A percentile compares a stretch with the other conserved stretches of the same genome.
These are phyloP conservation scores for Lymantria monacha DNA, from an alignment of 2,888 invertebrate genomes.

Conservation along the genomic window DNA sequence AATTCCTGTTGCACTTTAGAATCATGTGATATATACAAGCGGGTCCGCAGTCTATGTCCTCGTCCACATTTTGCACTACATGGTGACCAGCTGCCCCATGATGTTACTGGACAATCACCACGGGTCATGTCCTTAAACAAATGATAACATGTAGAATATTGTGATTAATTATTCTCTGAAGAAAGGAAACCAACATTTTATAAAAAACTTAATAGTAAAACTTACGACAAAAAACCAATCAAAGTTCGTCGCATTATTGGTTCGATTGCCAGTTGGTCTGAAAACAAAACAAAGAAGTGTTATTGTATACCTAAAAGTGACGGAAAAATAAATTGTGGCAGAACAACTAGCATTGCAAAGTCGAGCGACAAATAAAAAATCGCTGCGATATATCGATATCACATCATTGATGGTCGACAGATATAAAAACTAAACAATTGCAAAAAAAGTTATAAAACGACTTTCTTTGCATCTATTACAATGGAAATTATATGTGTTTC, in stretches of 20 bases:
- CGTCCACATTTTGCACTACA: conserved; percentile 91
- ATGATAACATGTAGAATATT: not conserved
- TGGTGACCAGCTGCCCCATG: conserved; percentile 92
- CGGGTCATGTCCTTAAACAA: conserved; percentile 47
- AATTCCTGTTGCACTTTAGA: conserved; percentile 49
- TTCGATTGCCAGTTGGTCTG: conserved; percentile 54
- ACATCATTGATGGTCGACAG: no score
- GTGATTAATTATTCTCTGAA: no score
- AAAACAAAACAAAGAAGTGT: conserved; percentile 23
- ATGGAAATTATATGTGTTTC: no score
- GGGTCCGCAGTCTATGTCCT: conserved; percentile 83
- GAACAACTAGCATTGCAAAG: no score
- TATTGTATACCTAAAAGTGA: no score
- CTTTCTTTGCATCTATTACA: no score
- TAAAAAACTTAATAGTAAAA: conserved; percentile 6
- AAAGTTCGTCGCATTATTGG: conserved; percentile 57
- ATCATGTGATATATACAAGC: conserved; percentile 58
- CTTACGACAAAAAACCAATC: conserved; percentile 73
- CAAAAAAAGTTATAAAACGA: no score
- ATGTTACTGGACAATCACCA: conserved; percentile 83
- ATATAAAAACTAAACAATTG: no score
- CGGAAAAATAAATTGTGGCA: no score
- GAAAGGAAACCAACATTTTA: no score
- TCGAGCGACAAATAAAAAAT: no score
- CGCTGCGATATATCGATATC: no score